phyloP scores from a whole-genome alignment of 2,113 vertebrate species.

The Rhadina sibilatrix region DNA sequence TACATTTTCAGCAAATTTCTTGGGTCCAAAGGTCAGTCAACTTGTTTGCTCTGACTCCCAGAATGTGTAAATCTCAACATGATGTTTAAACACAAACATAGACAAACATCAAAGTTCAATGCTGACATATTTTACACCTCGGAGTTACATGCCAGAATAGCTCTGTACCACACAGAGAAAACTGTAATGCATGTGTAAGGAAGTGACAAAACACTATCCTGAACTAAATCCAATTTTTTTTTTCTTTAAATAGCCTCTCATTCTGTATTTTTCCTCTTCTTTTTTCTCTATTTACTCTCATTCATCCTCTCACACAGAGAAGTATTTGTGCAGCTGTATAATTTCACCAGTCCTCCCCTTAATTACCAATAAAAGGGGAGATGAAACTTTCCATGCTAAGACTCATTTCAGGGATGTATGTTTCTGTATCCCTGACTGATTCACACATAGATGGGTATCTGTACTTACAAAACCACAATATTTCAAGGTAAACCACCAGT shows the following conservation, averaged over 20 bases:
- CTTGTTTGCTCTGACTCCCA: constrained; percentile 62
- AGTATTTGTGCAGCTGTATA: constrained; percentile 21
- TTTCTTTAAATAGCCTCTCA: constrained; percentile 61
- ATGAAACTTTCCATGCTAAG: constrained; percentile 42
- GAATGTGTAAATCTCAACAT: constrained; percentile 76
- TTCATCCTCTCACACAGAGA: constrained; percentile 49
- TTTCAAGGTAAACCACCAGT: not conserved
- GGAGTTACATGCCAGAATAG: not conserved
- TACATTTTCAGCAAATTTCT: constrained; percentile 60
- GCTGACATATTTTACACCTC: constrained; percentile 62
- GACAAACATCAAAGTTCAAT: constrained; percentile 58
- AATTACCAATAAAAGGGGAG: constrained; percentile 38
- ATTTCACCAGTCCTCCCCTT: not conserved
- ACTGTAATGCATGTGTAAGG: not conserved
- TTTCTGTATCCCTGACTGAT: not conserved
- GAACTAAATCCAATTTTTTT: constrained; percentile 55
- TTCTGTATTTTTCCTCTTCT: constrained; percentile 1
- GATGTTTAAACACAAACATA: constrained; percentile 68
- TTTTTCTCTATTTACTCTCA: constrained; percentile 56
- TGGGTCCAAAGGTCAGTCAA: constrained; percentile 73
- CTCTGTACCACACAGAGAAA: constrained; percentile 18
- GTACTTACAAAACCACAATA: not conserved
- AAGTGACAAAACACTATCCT: constrained; percentile 57
- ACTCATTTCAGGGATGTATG: not conserved
- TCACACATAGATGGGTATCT: not conserved